A percentile compares a stretch with the other conserved stretches of the same genome.
Conservation (phyloP, 2,888 invertebrate species). For the Dermolepida albohirtum region DNA sequence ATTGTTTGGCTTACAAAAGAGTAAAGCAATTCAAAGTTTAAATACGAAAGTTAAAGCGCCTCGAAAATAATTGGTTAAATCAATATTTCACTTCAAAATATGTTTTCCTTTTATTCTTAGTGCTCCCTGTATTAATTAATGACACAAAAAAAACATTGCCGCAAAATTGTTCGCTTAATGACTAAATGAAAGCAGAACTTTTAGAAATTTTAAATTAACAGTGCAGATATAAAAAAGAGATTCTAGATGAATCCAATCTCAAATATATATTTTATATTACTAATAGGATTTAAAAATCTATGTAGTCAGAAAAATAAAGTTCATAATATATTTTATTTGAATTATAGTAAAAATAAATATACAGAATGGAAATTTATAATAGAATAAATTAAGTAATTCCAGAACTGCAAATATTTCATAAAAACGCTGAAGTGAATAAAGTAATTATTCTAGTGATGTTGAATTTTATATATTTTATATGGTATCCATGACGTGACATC, state of each 20-base stretch:
- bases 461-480: no score
- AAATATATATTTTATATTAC: slow-evolving; percentile 18
- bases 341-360: no score
- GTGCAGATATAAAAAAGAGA: slow-evolving; percentile 32
- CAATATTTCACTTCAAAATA: slow-evolving; percentile 37
- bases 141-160: slow-evolving; percentile 31
- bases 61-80: slow-evolving; percentile 36
- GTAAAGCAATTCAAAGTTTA: slow-evolving; percentile 33
- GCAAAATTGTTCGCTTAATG: slow-evolving; percentile 38
- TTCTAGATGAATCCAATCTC: slow-evolving; percentile 13
- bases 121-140: slow-evolving; percentile 34
- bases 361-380: no score
- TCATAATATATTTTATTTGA: no score
- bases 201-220: slow-evolving; percentile 37
- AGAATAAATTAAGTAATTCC: no score
- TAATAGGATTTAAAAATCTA: no score
- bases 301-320: no score
- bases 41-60: slow-evolving; percentile 33
- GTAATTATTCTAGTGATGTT: no score
- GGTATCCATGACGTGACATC: no score
- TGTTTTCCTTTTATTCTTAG: slow-evolving; percentile 35
- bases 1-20: slow-evolving; percentile 11
- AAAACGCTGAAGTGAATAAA: no score
- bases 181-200: slow-evolving; percentile 36
- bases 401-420: no score